phyloP scores from a whole-genome alignment of 2,113 vertebrate species.

The Sigmodon hispidus region DNA sequence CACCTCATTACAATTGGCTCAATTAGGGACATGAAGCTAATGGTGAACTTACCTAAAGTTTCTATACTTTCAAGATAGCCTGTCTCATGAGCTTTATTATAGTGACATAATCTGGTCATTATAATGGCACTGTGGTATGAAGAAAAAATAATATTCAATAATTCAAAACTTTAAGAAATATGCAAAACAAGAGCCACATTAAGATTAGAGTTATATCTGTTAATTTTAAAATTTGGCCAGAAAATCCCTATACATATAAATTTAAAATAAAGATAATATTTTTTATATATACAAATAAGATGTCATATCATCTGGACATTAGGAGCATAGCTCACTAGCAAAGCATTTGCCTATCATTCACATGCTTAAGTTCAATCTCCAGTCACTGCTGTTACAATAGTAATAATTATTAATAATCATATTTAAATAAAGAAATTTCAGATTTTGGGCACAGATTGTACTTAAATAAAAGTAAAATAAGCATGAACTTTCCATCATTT shows the following conservation, averaged over 20 bases:
- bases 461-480: neutral
- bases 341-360: neutral
- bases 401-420: neutral
- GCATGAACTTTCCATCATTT: neutral
- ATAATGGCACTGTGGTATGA: neutral
- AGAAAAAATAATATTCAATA: neutral
- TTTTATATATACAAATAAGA: neutral
- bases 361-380: neutral
- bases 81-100: neutral
- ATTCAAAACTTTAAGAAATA: conserved; percentile 33
- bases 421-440: neutral
- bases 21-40: neutral
- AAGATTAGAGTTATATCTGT: neutral
- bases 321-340: neutral
- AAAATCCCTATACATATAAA: fast-evolving
- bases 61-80: neutral
- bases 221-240: neutral
- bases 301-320: neutral
- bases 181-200: neutral
- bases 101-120: neutral
- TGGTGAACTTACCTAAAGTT: neutral
- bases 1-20: no score
- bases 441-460: neutral
- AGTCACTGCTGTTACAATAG: neutral
- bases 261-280: neutral